Conservation (phyloP, 1,140 invertebrate genomes). For the Agraylea sexmaculata region DNA sequence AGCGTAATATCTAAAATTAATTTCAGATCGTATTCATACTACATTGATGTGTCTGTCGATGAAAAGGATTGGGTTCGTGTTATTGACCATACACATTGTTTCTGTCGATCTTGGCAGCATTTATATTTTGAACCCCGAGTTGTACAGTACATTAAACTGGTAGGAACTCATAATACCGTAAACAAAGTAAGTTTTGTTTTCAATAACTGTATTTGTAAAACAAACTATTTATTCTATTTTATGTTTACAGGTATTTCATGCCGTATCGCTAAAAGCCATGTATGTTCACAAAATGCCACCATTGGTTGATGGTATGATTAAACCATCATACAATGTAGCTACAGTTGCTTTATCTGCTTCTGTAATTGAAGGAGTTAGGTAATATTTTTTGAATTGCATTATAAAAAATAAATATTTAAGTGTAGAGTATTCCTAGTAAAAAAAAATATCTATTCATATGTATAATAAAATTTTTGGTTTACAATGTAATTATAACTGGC, state of each 20-base stretch:
- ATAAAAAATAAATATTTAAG: neutral
- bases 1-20: conserved; percentile 1
- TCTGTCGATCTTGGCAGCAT: conserved; percentile 93
- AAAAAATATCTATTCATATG: neutral
- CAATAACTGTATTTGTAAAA: conserved; percentile 4
- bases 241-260: conserved; percentile 69
- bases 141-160: conserved; percentile 78
- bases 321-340: conserved; percentile 85
- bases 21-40: conserved; percentile 86
- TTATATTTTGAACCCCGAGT: conserved; percentile 86
- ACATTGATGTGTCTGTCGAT: conserved; percentile 92
- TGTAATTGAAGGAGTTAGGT: conserved; percentile 88
- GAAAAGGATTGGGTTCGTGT: conserved; percentile 89
- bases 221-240: conserved; percentile 1
- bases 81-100: conserved; percentile 81
- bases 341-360: conserved; percentile 76
- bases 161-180: conserved; percentile 91
- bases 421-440: too few species aligned
- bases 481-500: too few species aligned
- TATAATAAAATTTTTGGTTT: conserved; percentile 4
- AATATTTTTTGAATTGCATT: conserved; percentile 8
- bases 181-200: conserved; percentile 54
- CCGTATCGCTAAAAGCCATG: conserved; percentile 83
- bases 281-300: conserved; percentile 67
- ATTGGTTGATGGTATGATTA: conserved; percentile 65